Percentiles rank a stretch among this genome's conserved stretches.
Conservation (phyloP, 1,140 invertebrate genomes). For the Aplysia californica region DNA sequence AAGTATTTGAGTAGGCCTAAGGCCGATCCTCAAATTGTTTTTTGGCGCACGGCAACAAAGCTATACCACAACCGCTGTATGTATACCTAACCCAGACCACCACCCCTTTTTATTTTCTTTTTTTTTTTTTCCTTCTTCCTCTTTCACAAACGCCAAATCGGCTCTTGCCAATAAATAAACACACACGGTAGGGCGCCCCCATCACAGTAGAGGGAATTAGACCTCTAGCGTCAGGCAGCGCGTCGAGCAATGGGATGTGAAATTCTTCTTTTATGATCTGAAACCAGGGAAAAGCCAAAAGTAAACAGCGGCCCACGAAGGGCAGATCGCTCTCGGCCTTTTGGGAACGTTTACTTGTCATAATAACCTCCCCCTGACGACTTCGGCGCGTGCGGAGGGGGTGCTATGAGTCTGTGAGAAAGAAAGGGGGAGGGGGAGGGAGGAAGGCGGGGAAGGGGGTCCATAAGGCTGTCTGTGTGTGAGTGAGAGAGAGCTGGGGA, state of each 20-base stretch:
- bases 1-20: no score
- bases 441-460: conserved; percentile 24
- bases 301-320: background rate
- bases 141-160: background rate
- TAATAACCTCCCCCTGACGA: background rate
- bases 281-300: background rate
- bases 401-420: background rate
- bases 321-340: background rate
- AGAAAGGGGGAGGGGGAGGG: conserved; percentile 7
- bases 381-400: background rate
- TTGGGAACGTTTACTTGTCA: background rate
- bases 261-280: conserved; percentile 14
- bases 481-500: no score
- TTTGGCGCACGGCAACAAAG: no score
- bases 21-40: no score
- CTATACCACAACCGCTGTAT: no score
- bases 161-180: conserved; percentile 1
- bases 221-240: background rate
- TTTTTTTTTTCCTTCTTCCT: no score
- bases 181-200: background rate
- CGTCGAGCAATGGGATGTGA: conserved; percentile 7
- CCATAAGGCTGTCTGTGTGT: no score
- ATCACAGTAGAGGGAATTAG: background rate
- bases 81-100: no score
- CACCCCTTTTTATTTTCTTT: no score